phyloP scores from a whole-genome alignment of 1,140 invertebrate species.

The Lepidurus couesii region DNA sequence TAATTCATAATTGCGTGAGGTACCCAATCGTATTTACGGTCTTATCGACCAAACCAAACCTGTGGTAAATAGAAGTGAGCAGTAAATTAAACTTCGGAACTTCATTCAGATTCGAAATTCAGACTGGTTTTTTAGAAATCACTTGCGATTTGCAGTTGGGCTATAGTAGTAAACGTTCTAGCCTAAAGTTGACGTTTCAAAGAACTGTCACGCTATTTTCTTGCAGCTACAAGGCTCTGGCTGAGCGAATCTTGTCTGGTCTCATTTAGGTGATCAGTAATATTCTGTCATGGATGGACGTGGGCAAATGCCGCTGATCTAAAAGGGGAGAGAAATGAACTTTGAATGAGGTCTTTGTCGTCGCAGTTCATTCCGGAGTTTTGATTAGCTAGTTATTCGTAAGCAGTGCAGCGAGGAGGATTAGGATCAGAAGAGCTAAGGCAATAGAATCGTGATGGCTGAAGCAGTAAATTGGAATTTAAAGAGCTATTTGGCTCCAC shows the following conservation, averaged over 20 bases:
- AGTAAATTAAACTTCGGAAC: too few relatives aligned
- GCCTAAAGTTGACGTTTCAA: too few relatives aligned
- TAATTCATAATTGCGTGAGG: too few relatives aligned
- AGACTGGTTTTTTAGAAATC: too few relatives aligned
- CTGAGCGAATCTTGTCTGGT: not conserved
- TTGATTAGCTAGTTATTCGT: conserved; percentile 19
- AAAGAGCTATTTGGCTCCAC: conserved; percentile 11
- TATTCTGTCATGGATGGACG: not conserved
- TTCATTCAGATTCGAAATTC: too few relatives aligned
- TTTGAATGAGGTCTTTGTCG: conserved; percentile 9
- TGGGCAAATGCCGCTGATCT: not conserved
- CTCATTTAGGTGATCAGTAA: not conserved
- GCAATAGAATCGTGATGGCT: conserved; percentile 4
- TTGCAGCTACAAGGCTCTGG: too few relatives aligned
- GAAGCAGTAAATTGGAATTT: conserved; percentile 10
- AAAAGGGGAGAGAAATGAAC: conserved; percentile 9
- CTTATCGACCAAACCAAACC: too few relatives aligned
- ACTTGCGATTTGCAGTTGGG: too few relatives aligned
- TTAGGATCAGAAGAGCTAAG: conserved; percentile 8
- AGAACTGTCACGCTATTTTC: too few relatives aligned
- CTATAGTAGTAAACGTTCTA: too few relatives aligned
- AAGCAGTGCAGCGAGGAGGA: conserved; percentile 7
- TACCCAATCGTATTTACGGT: too few relatives aligned
- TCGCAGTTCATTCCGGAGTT: conserved; percentile 10
- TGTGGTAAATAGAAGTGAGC: too few relatives aligned